Conservation (phyloP, 2,797 vertebrate species). For the Anableps anableps region DNA sequence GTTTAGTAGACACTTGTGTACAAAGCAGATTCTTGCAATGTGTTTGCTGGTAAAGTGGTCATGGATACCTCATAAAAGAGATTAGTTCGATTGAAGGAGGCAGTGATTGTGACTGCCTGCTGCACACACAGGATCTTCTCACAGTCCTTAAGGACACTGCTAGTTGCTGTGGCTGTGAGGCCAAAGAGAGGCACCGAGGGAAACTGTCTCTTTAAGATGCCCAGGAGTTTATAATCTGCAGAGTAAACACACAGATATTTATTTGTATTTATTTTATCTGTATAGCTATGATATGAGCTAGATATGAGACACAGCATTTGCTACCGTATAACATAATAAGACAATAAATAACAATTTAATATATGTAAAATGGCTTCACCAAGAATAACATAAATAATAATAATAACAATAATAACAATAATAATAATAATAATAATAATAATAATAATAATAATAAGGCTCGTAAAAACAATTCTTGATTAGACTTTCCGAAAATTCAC, state of each 20-base stretch:
- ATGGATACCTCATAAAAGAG: conserved; percentile 90
- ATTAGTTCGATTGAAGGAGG: conserved; percentile 94
- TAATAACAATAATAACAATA: neutral
- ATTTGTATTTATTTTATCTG: no score
- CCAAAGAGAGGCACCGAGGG: conserved; percentile 88
- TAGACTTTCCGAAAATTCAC: conserved; percentile 10
- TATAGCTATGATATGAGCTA: no score
- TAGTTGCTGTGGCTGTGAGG: conserved; percentile 95
- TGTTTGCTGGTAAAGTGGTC: neutral
- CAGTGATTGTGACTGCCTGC: conserved; percentile 87
- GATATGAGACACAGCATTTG: neutral
- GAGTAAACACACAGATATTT: neutral
- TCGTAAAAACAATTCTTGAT: neutral
- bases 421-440: neutral
- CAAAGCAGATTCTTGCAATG: conserved; percentile 6
- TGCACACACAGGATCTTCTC: conserved; percentile 91
- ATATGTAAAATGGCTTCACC: neutral
- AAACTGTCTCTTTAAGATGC: conserved; percentile 97
- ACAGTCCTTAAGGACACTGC: conserved; percentile 90
- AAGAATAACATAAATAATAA: neutral
- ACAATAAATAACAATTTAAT: neutral
- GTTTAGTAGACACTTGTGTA: neutral
- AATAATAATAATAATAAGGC: neutral
- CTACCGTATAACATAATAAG: no score
- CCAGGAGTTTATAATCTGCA: conserved; percentile 95